Evolutionary conservation across 2,797 vertebrate genomes (phyloP).

Genomic region (Sphenodon punctatus): DNA sequence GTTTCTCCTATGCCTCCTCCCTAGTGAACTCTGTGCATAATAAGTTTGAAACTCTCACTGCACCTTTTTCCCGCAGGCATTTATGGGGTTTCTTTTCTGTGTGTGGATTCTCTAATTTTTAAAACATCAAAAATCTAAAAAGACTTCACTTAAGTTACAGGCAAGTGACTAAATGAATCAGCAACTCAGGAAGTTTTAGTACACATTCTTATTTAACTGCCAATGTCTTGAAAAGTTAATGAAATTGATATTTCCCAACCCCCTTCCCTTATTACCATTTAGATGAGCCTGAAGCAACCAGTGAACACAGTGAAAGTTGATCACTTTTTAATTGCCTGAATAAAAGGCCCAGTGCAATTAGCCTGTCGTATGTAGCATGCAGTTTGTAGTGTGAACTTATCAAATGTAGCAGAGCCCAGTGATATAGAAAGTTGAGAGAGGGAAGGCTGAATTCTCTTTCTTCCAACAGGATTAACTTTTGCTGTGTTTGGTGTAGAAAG

Average conservation of each 20-base stretch:
- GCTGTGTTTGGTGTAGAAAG: no score
- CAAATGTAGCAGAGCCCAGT: slow-evolving; percentile 36
- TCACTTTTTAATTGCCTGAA: slow-evolving; percentile 33
- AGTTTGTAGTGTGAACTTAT: slow-evolving; percentile 28
- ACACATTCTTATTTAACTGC: slow-evolving; percentile 18
- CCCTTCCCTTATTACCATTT: slow-evolving; percentile 40
- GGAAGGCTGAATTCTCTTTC: no score
- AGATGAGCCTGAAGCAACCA: slow-evolving; percentile 15
- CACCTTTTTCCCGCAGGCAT: no score
- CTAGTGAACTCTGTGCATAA: no score
- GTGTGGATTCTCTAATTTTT: no score
- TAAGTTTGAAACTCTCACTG: no score
- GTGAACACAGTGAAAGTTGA: slow-evolving; percentile 37
- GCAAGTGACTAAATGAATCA: slow-evolving; percentile 11
- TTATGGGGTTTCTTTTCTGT: no score
- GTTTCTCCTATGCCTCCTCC: no score
- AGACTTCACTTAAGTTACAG: no score
- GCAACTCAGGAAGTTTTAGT: slow-evolving; percentile 3
- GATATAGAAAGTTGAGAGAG: not conserved
- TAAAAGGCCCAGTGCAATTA: slow-evolving; percentile 17
- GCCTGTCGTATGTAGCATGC: slow-evolving; percentile 29
- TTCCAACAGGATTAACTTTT: no score
- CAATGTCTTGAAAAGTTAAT: slow-evolving; percentile 14
- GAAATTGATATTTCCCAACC: not conserved
- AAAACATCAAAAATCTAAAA: no score